phyloP scores from a whole-genome alignment of 1,140 invertebrate genomes.

The Samia ricini region DNA sequence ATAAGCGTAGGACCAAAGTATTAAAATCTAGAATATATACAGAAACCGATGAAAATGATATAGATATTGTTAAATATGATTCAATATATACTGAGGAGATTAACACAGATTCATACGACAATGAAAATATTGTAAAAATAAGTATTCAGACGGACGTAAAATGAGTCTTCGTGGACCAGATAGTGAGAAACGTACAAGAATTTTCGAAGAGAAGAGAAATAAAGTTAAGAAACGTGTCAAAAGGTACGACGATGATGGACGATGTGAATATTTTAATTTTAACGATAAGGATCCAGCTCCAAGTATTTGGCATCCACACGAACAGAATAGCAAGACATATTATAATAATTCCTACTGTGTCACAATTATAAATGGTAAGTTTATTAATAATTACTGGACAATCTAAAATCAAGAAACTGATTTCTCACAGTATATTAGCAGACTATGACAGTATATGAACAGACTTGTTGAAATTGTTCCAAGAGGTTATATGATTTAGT shows the following conservation, averaged over 20 bases:
- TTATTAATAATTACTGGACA: too few species aligned
- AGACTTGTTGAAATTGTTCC: too few species aligned
- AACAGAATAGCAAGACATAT: constrained; percentile 43
- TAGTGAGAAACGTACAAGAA: not conserved
- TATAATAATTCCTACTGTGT: constrained; percentile 51
- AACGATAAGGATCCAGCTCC: constrained; percentile 25
- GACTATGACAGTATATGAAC: too few species aligned
- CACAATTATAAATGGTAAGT: constrained; percentile 53
- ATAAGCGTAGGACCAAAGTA: constrained; percentile 4
- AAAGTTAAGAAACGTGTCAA: constrained; percentile 34
- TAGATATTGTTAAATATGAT: not conserved
- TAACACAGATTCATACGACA: constrained; percentile 4
- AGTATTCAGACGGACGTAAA: constrained; percentile 39
- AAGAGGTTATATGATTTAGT: too few species aligned
- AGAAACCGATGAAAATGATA: not conserved
- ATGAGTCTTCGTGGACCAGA: constrained; percentile 24
- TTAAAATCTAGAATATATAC: not conserved
- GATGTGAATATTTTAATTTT: constrained; percentile 44
- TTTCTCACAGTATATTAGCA: too few species aligned
- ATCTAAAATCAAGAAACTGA: too few species aligned
- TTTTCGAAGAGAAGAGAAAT: constrained; percentile 13
- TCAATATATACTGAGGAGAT: not conserved
- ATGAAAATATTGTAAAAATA: constrained; percentile 34
- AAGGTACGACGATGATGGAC: constrained; percentile 40
- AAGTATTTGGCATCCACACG: constrained; percentile 49